Conservation (phyloP, 2,797 vertebrate species). For the Karalla daura region DNA sequence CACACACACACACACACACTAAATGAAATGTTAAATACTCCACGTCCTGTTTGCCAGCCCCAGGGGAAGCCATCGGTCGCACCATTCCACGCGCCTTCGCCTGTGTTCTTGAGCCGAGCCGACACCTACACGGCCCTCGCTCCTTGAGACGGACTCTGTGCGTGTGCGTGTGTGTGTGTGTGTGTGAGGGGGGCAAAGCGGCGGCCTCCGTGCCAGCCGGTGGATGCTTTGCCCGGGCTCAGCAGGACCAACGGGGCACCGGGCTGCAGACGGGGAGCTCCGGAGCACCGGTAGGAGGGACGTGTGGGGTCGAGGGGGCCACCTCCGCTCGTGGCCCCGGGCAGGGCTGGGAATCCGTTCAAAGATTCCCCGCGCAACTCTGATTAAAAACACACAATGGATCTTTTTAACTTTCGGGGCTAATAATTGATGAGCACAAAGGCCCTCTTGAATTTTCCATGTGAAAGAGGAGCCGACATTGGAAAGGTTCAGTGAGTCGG, state of each 20-base stretch:
- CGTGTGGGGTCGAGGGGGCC: slow-evolving; percentile 28
- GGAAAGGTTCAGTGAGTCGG: slow-evolving; percentile 70
- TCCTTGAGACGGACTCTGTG: slow-evolving; percentile 24
- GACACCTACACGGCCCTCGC: neutral
- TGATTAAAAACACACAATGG: slow-evolving; percentile 77
- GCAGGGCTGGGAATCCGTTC: slow-evolving; percentile 67
- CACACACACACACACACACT: neutral
- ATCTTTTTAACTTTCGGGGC: slow-evolving; percentile 69
- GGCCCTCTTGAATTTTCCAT: slow-evolving; percentile 74
- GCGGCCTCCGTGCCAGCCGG: slow-evolving; percentile 3
- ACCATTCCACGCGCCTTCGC: neutral
- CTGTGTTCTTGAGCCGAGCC: neutral
- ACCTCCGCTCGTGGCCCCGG: slow-evolving; percentile 44
- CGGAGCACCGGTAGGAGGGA: slow-evolving; percentile 21
- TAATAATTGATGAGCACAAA: slow-evolving; percentile 77
- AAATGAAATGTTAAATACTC: slow-evolving; percentile 13
- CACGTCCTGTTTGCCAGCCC: slow-evolving; percentile 5
- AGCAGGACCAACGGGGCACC: slow-evolving; percentile 24
- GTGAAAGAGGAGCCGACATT: slow-evolving; percentile 73
- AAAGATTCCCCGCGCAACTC: slow-evolving; percentile 63
- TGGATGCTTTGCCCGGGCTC: slow-evolving; percentile 11
- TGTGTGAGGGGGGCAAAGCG: too few relatives aligned
- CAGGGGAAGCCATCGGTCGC: neutral
- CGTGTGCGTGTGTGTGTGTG: neutral
- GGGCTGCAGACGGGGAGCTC: slow-evolving; percentile 12